Evolutionary conservation across 2,888 invertebrate species (phyloP), one percentile per base, ranked within the genome.

Genomic region (Scaptodrosophila latifasciaeformis): DNA sequence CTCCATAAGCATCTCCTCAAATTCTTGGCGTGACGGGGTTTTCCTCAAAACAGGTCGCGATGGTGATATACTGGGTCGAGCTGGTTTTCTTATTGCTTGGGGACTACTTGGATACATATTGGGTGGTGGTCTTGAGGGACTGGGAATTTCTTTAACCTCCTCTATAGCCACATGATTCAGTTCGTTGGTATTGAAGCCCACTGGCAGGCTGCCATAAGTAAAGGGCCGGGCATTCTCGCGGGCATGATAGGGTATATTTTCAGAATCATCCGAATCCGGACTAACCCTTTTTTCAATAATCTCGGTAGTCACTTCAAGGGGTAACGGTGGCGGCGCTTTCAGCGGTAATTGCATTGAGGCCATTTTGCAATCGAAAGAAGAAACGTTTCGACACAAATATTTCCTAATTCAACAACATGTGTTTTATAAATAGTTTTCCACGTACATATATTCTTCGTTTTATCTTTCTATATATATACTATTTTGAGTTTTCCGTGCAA

Each of bases 161-260:
- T 42, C 55, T 1, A 19, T 42, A 12, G 6, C 46, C 2, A 74
- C 66, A 54, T 82, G 78, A 29, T 80, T 74, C 7, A 78, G 50
- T 10, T 74, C 65, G 42, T 65, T 72, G 39, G 63, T 70, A 12
- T 57, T 65, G 13, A 82, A 82, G 13, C 69, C 72, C 10, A 52
- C 59, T 1, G 83, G 86, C 55, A 91, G 88, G 49, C 90, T 91
- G 53, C 94, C 94, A 90, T 96, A 96, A 19, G 93, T 93, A 87
- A 95, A 95, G 47, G 96, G 96, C 65, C 93, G 91, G 70, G 94
- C 93, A 87, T 95, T 92, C 66, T 93, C 91, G 70, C 95, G 89
- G 70, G 95, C 95, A 91, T 96, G 96, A 86, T 96, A 96, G 63
- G 96, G 96, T 84, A 94, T 94, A 60, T 65, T 70, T 29, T 82